A percentile compares a stretch with the other conserved stretches of the same genome.
Conservation (phyloP, 2,113 vertebrate genomes). For the Perccottus glenii region DNA sequence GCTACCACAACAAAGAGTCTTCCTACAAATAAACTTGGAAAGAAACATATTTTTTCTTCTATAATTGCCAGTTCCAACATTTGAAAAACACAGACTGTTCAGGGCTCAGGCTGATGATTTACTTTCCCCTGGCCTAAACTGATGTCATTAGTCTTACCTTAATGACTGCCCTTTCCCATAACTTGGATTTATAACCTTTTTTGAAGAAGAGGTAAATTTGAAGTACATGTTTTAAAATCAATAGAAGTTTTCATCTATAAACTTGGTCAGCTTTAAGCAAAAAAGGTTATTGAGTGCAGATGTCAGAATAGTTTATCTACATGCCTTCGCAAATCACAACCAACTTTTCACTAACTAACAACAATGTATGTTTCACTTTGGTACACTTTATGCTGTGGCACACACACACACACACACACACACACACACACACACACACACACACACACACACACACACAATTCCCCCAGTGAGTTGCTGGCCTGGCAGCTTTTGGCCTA, state of each 20-base stretch:
- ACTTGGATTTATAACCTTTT: conserved; percentile 17
- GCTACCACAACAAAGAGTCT: too few relatives aligned
- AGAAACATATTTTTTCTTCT: too few relatives aligned
- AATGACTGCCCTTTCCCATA: conserved; percentile 9
- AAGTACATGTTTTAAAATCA: not conserved
- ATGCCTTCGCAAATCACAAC: not conserved
- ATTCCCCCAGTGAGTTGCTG: conserved; percentile 3
- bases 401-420: too few relatives aligned
- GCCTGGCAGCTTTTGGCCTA: not conserved
- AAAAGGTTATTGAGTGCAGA: not conserved
- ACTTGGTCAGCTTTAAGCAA: not conserved
- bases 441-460: conserved; percentile 19
- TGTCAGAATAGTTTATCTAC: not conserved
- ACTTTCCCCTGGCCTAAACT: conserved; percentile 18
- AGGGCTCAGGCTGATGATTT: conserved; percentile 56
- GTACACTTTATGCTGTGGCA: too few relatives aligned
- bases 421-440: too few relatives aligned
- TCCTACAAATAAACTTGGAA: too few relatives aligned
- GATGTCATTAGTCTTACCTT: conserved; percentile 33
- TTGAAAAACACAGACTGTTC: not conserved
- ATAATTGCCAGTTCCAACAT: not conserved
- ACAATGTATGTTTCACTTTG: too few relatives aligned
- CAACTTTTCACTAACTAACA: too few relatives aligned
- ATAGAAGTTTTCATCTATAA: not conserved
- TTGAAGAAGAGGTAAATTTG: conserved; percentile 7